These are phyloP conservation scores for Leptinotarsa haldemani DNA, from an alignment of 2,888 invertebrate species.

Conservation along the genomic window DNA sequence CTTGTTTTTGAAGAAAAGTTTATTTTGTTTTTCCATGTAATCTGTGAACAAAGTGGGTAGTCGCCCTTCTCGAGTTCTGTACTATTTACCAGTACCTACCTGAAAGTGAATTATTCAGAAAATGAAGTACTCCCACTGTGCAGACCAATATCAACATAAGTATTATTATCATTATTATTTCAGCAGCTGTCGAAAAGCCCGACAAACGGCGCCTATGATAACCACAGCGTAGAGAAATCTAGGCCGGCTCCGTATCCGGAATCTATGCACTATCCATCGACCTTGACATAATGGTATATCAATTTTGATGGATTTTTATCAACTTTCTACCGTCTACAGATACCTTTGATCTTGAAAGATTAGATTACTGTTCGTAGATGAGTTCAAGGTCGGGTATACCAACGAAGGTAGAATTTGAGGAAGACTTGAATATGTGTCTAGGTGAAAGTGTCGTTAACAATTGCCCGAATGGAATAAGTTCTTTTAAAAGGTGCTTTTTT, in stretches of 20 bases:
- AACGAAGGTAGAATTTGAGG: neutral
- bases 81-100: no score
- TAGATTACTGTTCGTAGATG: constrained; percentile 12
- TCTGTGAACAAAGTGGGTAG: no score
- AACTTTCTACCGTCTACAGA: constrained; percentile 48
- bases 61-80: no score
- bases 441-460: constrained; percentile 6
- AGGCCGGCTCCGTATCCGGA: constrained; percentile 52
- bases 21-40: no score
- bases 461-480: neutral
- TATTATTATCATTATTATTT: no score
- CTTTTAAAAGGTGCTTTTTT: neutral
- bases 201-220: constrained; percentile 27
- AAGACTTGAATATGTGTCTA: neutral
- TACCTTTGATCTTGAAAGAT: constrained; percentile 18
- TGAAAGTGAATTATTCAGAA: no score
- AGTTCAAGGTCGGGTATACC: constrained; percentile 11
- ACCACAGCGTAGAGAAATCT: constrained; percentile 49
- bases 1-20: no score
- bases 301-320: constrained; percentile 51
- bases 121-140: no score
- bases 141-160: no score
- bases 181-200: neutral
- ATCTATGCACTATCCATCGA: constrained; percentile 52
- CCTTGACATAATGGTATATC: constrained; percentile 51